Conservation (phyloP, 2,888 invertebrate genomes). For the Orchesella flavescens region DNA sequence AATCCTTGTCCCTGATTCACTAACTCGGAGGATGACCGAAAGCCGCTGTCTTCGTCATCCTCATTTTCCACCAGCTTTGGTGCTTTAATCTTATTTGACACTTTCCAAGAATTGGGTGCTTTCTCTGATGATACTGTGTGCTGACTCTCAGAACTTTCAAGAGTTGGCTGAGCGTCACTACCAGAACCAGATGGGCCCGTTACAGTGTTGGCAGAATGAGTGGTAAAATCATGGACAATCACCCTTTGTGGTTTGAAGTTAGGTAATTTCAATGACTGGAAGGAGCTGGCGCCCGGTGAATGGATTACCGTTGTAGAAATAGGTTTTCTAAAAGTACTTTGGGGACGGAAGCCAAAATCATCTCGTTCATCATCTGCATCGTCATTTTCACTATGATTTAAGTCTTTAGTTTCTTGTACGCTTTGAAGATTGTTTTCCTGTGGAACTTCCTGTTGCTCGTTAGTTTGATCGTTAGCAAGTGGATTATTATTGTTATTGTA, state of each 20-base stretch:
- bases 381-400: conserved; percentile 25
- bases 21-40: conserved; percentile 29
- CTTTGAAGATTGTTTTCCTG: conserved; percentile 43
- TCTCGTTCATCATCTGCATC: conserved; percentile 59
- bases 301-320: conserved; percentile 63
- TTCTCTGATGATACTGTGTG: conserved; percentile 24
- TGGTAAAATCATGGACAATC: conserved; percentile 63
- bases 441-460: not conserved
- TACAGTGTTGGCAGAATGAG: conserved; percentile 45
- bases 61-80: conserved; percentile 58
- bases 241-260: conserved; percentile 61
- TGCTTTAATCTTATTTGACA: conserved; percentile 32
- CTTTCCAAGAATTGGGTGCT: conserved; percentile 18
- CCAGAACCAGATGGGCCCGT: conserved; percentile 48
- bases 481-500: not conserved
- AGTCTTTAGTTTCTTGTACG: conserved; percentile 25
- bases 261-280: conserved; percentile 59
- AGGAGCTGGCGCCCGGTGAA: conserved; percentile 58
- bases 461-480: conserved; percentile 9
- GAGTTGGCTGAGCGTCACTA: conserved; percentile 14
- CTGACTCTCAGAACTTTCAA: conserved; percentile 51
- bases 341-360: conserved; percentile 54
- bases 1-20: conserved; percentile 37
- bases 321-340: conserved; percentile 49
- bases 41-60: conserved; percentile 1